These are phyloP conservation scores for Urocitellus parryii DNA, from an alignment of 2,113 vertebrate species.

Conservation along the genomic window DNA sequence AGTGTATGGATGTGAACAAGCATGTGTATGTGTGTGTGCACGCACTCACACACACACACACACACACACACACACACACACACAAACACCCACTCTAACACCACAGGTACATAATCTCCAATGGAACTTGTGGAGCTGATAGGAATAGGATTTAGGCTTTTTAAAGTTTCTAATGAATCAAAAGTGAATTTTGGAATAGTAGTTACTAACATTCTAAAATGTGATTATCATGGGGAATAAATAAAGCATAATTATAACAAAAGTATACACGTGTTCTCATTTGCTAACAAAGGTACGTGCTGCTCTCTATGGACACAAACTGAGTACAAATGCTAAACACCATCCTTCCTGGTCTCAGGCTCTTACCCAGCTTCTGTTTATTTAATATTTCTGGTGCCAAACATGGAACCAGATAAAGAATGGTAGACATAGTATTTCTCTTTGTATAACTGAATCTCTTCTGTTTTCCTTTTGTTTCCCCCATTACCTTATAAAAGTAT, in stretches of 20 bases:
- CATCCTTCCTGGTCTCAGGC: background rate
- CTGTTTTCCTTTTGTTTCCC: background rate
- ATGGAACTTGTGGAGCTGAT: background rate
- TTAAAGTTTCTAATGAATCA: background rate
- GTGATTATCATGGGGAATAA: background rate
- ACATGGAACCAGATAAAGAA: background rate
- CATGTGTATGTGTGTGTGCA: rapidly evolving
- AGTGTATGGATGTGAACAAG: background rate
- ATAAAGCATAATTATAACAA: background rate
- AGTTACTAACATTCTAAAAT: background rate
- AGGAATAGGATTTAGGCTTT: background rate
- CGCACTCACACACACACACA: too few species aligned
- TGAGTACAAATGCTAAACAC: background rate
- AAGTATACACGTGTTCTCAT: background rate
- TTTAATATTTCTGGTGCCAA: background rate
- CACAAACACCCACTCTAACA: background rate
- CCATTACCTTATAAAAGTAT: background rate
- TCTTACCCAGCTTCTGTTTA: background rate
- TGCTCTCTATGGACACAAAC: background rate
- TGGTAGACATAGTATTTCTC: background rate
- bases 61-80: too few species aligned
- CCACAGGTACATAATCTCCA: background rate
- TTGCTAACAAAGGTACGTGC: background rate
- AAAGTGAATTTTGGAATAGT: background rate
- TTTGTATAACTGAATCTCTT: background rate